These are phyloP conservation scores for Anarhynchus alexandrinus DNA, from an alignment of 2,113 vertebrate species.

Conservation along the genomic window DNA sequence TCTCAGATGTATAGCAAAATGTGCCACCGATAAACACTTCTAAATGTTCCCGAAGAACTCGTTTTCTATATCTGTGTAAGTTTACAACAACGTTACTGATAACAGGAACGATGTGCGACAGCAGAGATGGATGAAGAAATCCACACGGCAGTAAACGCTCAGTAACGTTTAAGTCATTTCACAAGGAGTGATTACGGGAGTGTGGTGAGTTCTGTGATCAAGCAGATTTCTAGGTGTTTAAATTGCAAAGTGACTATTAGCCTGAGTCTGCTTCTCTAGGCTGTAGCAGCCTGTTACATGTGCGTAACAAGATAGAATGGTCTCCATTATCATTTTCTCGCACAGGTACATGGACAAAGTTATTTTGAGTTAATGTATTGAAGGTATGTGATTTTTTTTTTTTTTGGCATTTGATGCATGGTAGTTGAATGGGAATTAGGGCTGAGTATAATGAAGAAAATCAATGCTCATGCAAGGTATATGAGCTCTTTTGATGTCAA, in stretches of 20 bases:
- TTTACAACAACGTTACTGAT: background rate
- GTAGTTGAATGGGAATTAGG: background rate
- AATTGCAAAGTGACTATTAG: background rate
- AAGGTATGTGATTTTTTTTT: background rate
- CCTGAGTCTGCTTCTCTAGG: background rate
- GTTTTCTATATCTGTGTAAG: rapidly evolving
- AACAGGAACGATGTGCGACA: background rate
- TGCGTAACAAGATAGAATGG: background rate
- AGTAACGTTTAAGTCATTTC: background rate
- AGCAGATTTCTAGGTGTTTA: background rate
- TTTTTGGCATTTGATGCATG: background rate
- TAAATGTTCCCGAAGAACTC: background rate
- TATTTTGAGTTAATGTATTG: background rate
- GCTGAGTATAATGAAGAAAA: background rate
- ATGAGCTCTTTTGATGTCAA: background rate
- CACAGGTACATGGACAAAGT: background rate
- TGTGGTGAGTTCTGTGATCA: background rate
- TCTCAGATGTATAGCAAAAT: background rate
- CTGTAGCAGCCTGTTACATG: rapidly evolving
- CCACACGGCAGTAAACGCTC: rapidly evolving
- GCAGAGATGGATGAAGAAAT: background rate
- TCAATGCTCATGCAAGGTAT: background rate
- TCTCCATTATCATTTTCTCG: background rate
- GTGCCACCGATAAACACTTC: background rate
- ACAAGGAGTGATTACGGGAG: background rate